A percentile compares a stretch with the other conserved stretches of the same genome.
phyloP scores from a whole-genome alignment of 2,797 vertebrate genomes.

The Dryobates pubescens region DNA sequence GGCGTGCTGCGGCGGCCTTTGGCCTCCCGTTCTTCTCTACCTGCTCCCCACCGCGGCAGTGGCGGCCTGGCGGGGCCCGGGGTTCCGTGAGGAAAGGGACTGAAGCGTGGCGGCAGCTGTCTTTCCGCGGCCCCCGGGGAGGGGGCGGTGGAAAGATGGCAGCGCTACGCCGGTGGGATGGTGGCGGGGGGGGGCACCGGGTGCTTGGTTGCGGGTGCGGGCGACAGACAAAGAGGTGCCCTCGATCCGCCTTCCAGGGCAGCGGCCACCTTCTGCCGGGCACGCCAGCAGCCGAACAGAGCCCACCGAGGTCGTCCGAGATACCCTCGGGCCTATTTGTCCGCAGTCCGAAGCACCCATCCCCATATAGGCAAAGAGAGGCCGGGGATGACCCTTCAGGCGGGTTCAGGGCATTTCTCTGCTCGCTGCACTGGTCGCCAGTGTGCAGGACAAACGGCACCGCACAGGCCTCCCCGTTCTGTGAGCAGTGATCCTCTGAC shows the following conservation, averaged over 20 bases:
- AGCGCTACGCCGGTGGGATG: background rate
- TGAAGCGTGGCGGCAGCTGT: background rate
- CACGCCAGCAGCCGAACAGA: fast-evolving
- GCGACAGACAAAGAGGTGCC: background rate
- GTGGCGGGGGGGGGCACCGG: background rate
- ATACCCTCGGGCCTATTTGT: background rate
- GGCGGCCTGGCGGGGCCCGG: background rate
- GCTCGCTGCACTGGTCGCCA: background rate
- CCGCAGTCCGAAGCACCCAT: background rate
- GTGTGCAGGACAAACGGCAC: fast-evolving
- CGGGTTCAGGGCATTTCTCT: background rate
- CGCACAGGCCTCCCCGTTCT: fast-evolving
- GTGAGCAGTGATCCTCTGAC: background rate
- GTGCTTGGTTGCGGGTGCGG: background rate
- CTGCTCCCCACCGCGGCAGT: background rate
- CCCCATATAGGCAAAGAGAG: background rate
- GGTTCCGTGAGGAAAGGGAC: background rate
- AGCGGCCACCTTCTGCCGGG: background rate
- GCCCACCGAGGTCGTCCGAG: fast-evolving
- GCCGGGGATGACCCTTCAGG: background rate
- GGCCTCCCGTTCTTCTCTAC: background rate
- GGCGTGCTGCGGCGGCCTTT: background rate
- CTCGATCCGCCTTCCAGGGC: no score
- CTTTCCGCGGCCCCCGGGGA: background rate
- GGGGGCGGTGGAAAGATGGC: background rate